Base-by-base conservation (phyloP, 2,888 invertebrate species). In the Saturnia pavonia region DNA sequence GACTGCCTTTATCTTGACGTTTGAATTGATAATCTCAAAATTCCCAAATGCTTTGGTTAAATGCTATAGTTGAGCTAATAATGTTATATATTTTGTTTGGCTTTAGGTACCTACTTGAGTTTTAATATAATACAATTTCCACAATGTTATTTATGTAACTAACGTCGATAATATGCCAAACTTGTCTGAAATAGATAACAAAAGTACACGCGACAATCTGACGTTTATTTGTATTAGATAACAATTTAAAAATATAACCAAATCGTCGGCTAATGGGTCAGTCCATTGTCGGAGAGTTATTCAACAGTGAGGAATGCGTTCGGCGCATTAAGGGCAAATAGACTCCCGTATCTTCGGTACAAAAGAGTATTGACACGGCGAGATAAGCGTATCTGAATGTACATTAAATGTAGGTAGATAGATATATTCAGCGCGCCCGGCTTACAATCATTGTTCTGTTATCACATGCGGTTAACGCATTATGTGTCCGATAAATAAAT, bases 311-410 rank as follows among this genome's bases (percentile, higher is more conserved):
- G 87, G 92, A 92, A 92, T 92, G 91, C 82, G 87, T 81, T 82
- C 83, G 84, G 78, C 84, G 85, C 91, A 91, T 92, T 92, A 91
- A 88, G 88, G 89, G 88, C 88, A 91, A 91, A 92, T 88, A 91
- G 90, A 86, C 89, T 90, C 84, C 88, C 89, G 86, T 93, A 92
- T 92, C 92, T 88, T 79, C 82, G 82, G 88, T 88, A 92, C 93
- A 94, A 93, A 92, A 91, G 93, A 91, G 89, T 93, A 93, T 92
- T 93, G 92, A 92, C 93, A 90, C 82, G 84, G 71, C 81, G 79
- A 89, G 92, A 93, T 93, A 93, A 92, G 88, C 88, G 78, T 92
- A 92, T 92, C 92, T 88, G 82, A 83, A 82, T 88, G 83, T 87
- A 86, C 84, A 89, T 88, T 89, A 88, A 67, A 90, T 90, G 89